Evolutionary conservation across 2,888 invertebrate genomes (phyloP), one percentile per base, ranked within the genome.

Genomic region (Panopea generosa): DNA sequence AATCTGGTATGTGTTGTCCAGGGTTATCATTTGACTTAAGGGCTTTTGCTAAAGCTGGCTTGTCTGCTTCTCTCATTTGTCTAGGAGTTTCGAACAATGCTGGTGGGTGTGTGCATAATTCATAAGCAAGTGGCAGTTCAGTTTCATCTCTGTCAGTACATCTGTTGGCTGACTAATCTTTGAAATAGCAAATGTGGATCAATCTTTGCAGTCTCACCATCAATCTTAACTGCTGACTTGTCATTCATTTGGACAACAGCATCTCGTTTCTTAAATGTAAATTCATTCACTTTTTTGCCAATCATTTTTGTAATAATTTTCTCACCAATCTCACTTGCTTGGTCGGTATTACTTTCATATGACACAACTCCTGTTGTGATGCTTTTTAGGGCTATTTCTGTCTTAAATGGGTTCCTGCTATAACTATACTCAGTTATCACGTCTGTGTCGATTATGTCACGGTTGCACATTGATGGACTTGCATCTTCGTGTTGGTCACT

Each of bases 41-140:
- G 3, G 68, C 73, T 47, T 85, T 75, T 38, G 83, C 84, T 47
- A 84, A 70, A 11, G 20, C n/a, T 18, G 80, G 38, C 49, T 83
- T 85, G 14, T 77, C 60, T 24, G 81, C 59, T 50, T 69, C 43
- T 61, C 78, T 61, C 47, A 68, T 61, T 3, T 76, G 38, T 9
- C 67, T 70, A 66, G 67, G 38, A 66, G 59, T 24, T 29, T 43
- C 55, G n/a, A 47, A 57, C 1, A 38, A 24, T 6, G 60, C 33
- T 26, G 55, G 57, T 6, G 80, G 82, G 52, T 55, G 2, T 18
- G 50, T 60, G 52, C 63, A 78, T 7, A 77, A 66, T 55, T 84
- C 83, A 71, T 73, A 85, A 49, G 53, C 84, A 70, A 2, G 63
- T n/a, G 14, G 20, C 33, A 24, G 57, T 22, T 2, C 55, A 9